Evolutionary conservation across 2,797 vertebrate species (phyloP).

Genomic region (Cynopterus sphinx): DNA sequence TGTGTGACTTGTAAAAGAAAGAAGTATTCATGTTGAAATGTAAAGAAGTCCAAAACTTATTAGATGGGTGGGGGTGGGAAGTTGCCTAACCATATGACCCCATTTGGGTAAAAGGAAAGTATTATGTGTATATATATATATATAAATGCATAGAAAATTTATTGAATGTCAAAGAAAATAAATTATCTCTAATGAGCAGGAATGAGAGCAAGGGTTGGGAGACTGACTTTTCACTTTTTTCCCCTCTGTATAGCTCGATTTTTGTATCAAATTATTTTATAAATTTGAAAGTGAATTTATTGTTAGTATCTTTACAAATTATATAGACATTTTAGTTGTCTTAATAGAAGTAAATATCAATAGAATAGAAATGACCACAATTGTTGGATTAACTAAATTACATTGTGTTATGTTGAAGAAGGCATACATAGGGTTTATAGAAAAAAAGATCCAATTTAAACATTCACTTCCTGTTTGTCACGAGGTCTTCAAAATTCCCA

Average conservation of each 20-base stretch:
- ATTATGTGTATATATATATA: not conserved
- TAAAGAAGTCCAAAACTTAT: not conserved
- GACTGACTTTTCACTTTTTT: not conserved
- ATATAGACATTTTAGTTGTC: not conserved
- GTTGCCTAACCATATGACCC: not conserved
- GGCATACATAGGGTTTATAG: not conserved
- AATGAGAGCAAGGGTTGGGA: not conserved
- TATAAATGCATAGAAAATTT: not conserved
- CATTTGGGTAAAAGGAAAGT: not conserved
- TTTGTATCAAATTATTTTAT: not conserved
- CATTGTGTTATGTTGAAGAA: not conserved
- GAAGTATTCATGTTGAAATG: not conserved
- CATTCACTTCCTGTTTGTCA: not conserved
- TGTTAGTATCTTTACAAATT: not conserved
- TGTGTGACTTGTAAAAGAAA: not conserved
- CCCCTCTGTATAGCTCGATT: not conserved
- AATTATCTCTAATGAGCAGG: not conserved
- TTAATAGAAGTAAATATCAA: not conserved
- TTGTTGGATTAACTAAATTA: not conserved
- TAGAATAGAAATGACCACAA: not conserved
- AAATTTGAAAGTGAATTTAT: not conserved
- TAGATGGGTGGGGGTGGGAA: not conserved
- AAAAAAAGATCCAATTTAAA: not conserved
- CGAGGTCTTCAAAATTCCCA: not conserved
- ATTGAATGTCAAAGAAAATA: not conserved